These are phyloP conservation scores for Aegotheles bennettii DNA, from an alignment of 2,113 vertebrate species.

Conservation along the genomic window DNA sequence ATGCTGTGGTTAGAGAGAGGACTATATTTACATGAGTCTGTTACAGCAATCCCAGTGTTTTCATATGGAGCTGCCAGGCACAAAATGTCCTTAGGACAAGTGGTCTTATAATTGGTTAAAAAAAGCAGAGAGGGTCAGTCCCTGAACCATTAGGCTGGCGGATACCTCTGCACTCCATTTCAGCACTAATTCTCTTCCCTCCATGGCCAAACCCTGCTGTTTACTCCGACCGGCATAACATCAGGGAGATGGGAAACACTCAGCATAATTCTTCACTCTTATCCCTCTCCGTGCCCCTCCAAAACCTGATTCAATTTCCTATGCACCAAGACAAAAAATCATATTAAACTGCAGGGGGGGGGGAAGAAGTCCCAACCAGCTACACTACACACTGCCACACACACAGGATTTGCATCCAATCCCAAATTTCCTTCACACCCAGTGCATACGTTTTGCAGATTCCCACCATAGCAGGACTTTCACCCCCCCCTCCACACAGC, in stretches of 20 bases:
- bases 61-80: background rate
- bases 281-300: background rate
- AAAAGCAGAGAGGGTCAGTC: background rate
- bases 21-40: accelerated
- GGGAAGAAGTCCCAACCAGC: background rate
- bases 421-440: constrained; percentile 5
- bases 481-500: constrained; percentile 39
- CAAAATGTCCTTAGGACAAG: background rate
- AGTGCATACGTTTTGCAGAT: background rate
- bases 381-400: no score
- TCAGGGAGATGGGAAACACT: background rate
- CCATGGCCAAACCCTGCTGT: background rate
- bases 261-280: background rate
- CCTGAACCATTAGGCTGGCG: background rate
- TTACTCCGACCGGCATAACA: background rate
- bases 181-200: background rate
- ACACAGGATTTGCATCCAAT: constrained; percentile 22
- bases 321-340: constrained; percentile 15
- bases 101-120: background rate
- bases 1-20: background rate
- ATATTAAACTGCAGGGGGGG: background rate
- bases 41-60: background rate
- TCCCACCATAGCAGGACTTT: background rate
- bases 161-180: background rate
- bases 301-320: background rate